Conservation (phyloP, 1,140 invertebrate species). For the Drosophila kikkawai region DNA sequence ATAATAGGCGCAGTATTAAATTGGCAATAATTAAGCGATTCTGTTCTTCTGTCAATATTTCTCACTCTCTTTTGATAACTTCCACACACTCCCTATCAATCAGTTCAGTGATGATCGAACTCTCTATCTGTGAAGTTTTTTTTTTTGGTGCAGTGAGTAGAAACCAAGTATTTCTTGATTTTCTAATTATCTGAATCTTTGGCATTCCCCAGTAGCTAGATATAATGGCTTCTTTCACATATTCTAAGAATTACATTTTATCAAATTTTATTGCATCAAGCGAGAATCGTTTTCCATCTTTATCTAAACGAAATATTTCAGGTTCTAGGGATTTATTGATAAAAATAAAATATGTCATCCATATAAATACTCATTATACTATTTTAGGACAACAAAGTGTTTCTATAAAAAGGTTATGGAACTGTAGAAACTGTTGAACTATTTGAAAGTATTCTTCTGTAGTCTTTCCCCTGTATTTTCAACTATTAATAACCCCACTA, state of each 20-base stretch:
- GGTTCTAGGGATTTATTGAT: conserved; percentile 3
- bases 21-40: conserved; percentile 15
- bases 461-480: not conserved
- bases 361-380: not conserved
- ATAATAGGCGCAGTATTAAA: conserved; percentile 31
- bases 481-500: not conserved
- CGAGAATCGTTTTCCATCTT: not conserved
- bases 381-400: not conserved
- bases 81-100: not conserved
- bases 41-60: not conserved
- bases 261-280: conserved; percentile 9
- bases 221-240: not conserved
- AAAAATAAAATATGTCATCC: conserved; percentile 11
- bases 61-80: not conserved
- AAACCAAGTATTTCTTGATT: conserved; percentile 1
- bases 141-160: conserved; percentile 2
- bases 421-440: too few relatives aligned
- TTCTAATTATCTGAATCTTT: conserved; percentile 15
- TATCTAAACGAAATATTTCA: conserved; percentile 11
- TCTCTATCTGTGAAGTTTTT: not conserved
- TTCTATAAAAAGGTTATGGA: not conserved
- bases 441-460: too few relatives aligned
- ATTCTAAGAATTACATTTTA: conserved; percentile 8
- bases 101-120: conserved; percentile 6
- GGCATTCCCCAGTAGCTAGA: conserved; percentile 2